Evolutionary conservation across 2,113 vertebrate species (phyloP).

Genomic region (Delphinus delphis): DNA sequence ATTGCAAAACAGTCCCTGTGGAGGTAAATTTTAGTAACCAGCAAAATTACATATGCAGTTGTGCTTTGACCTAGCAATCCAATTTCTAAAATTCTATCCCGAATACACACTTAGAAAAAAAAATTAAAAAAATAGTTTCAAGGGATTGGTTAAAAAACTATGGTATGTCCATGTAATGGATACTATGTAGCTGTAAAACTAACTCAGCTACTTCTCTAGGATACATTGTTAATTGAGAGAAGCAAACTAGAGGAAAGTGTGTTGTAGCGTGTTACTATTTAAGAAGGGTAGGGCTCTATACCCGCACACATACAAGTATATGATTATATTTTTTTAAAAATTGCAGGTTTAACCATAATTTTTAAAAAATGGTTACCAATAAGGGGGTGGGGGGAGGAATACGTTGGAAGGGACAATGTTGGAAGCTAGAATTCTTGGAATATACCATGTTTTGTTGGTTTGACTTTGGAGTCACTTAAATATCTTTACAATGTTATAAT

Average conservation of each 20-base stretch:
- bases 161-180: neutral
- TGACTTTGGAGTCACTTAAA: neutral
- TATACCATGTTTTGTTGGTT: neutral
- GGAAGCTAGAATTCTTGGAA: neutral
- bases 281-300: neutral
- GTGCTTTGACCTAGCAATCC: neutral
- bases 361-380: neutral
- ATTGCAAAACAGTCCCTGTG: neutral
- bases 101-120: neutral
- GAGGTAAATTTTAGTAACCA: neutral
- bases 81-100: neutral
- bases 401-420: neutral
- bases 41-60: neutral
- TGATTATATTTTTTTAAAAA: neutral
- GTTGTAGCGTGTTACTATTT: neutral
- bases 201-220: neutral
- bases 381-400: neutral
- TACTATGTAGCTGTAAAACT: neutral
- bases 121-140: neutral
- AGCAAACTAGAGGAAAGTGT: neutral
- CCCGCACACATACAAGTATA: neutral
- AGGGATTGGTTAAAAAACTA: neutral
- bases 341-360: neutral
- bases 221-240: neutral
- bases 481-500: neutral